Evolutionary conservation across 2,113 vertebrate genomes (phyloP), one percentile per base, ranked within the genome.

Genomic region (Oryzias javanicus): DNA sequence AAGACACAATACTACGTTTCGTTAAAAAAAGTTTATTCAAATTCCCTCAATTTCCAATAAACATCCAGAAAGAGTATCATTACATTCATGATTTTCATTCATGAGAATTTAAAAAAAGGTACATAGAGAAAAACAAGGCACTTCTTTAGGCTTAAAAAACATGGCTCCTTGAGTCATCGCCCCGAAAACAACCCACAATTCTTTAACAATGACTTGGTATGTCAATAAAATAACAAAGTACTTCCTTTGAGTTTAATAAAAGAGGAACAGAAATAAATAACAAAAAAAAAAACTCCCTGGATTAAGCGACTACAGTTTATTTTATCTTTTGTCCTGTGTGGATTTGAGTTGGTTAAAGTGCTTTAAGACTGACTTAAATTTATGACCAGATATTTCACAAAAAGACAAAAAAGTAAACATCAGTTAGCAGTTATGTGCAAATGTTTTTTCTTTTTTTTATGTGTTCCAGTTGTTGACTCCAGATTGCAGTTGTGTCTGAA

Each of bases 11-110:
- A 40, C 5, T 59, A 24, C 19, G 71, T 71, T 75, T 81, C 29
- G 71, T 82, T 82, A 41, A 87, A 81, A 80, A 48, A 76, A 6
- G 20, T 82, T 86, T 80, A 83, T 67, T 84, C 76, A 68, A 87
- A 64, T 65, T 67, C 67, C 81, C 74, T 52, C 70, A 67, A 67
- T 79, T 85, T 76, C 63, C 67, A 72, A 42, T 65, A 64, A 72
- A 70, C 41, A 54, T 57, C 72, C 72, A 75, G 17, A 19, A 60
- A 46, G 4, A 65, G 51, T 44, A 67, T 77, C 54, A 68, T 29
- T 54, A 47, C 19, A 64, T 41, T 46, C 12, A 60, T 49, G n/a
- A 57, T 51, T 70, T 55, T 58, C 22, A 55, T 47, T 68, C 6
- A 44, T 52, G 13, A 59, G 67, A 49, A 59, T 66, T 35, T 64